Evolutionary conservation across 2,113 vertebrate species (phyloP).

Genomic region (Macaca nemestrina): DNA sequence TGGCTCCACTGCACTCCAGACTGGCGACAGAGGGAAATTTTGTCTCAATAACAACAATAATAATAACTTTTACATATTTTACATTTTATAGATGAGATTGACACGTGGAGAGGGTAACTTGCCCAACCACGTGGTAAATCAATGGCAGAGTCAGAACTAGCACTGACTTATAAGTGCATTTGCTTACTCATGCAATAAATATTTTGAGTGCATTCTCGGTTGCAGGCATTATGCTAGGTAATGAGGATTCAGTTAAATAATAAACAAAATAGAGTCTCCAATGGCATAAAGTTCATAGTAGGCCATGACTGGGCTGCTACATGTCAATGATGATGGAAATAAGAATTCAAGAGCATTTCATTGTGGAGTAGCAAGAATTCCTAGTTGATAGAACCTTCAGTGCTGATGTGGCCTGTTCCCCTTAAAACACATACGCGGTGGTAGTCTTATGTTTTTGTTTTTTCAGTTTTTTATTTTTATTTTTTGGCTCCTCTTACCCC

Average conservation of each 20-base stretch:
- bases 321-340: neutral
- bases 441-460: neutral
- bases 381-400: neutral
- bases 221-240: neutral
- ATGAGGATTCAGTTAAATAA: neutral
- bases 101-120: neutral
- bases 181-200: neutral
- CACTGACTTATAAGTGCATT: neutral
- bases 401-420: neutral
- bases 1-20: no score
- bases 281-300: neutral
- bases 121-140: neutral
- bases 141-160: neutral
- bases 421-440: neutral
- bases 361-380: neutral
- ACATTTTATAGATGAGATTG: neutral
- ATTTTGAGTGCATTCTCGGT: neutral
- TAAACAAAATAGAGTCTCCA: neutral
- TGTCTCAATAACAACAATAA: no score
- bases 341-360: neutral
- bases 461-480: no score
- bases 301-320: neutral
- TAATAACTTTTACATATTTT: neutral
- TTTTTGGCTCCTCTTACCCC: neutral
- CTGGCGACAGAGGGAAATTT: no score